phyloP scores from a whole-genome alignment of 2,113 vertebrate genomes.

The Nibea albiflora region DNA sequence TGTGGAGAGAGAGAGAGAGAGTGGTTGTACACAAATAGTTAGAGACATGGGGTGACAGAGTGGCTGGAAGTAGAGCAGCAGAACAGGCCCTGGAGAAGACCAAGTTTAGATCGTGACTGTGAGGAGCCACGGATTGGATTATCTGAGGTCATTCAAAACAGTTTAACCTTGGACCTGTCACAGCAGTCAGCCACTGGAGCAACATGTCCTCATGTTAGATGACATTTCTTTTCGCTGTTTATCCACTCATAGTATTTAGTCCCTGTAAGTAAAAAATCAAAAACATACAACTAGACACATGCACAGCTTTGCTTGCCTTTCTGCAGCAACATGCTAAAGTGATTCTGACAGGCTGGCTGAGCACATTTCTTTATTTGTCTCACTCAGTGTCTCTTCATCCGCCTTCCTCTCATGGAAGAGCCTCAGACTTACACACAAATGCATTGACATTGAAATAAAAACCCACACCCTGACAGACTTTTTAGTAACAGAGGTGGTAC shows the following conservation, averaged over 20 bases:
- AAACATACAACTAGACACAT: neutral
- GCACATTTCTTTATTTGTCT: slow-evolving; percentile 9
- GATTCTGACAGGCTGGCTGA: slow-evolving; percentile 14
- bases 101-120: neutral
- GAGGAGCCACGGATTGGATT: neutral
- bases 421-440: neutral
- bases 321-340: neutral
- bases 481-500: too few species aligned
- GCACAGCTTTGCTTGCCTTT: neutral
- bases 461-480: neutral
- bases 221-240: neutral
- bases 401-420: neutral
- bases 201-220: neutral
- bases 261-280: neutral
- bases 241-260: neutral
- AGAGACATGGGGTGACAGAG: neutral
- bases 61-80: neutral
- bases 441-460: neutral
- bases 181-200: neutral
- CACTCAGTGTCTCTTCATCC: slow-evolving; percentile 3
- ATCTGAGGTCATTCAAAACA: neutral
- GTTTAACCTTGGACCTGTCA: neutral
- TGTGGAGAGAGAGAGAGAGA: neutral
- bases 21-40: neutral
- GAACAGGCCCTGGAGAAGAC: neutral